Conservation (phyloP, 2,888 invertebrate genomes). For the Ennomos erosarius region DNA sequence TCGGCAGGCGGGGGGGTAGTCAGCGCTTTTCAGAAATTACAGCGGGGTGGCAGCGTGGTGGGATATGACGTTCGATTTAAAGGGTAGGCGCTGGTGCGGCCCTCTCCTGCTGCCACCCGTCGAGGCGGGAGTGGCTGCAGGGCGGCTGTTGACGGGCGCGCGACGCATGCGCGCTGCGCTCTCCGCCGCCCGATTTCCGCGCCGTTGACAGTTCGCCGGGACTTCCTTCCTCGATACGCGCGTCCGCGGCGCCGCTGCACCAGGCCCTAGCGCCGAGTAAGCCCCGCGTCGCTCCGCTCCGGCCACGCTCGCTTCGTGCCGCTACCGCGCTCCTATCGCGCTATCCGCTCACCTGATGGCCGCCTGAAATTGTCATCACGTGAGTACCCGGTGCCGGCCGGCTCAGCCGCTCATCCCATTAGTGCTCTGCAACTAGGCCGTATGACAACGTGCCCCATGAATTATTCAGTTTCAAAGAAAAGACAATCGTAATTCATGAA, state of each 20-base stretch:
- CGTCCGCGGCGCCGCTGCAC: conserved; percentile 74
- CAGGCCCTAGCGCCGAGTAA: conserved; percentile 47
- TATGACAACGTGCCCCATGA: conserved; percentile 12
- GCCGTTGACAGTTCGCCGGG: conserved; percentile 87
- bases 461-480: conserved; percentile 19
- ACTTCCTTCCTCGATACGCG: conserved; percentile 83
- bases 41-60: conserved; percentile 72
- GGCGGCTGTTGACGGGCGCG: conserved; percentile 85
- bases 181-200: conserved; percentile 86
- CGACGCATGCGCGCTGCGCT: conserved; percentile 78
- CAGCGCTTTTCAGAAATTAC: conserved; percentile 83
- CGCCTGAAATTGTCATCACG: conserved; percentile 63
- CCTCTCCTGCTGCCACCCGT: conserved; percentile 22
- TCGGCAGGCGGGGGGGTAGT: conserved; percentile 76
- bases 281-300: conserved; percentile 44
- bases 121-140: conserved; percentile 66
- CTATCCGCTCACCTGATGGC: conserved; percentile 60
- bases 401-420: conserved; percentile 19
- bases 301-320: conserved; percentile 44
- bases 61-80: conserved; percentile 85
- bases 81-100: conserved; percentile 63
- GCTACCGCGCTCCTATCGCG: conserved; percentile 47
- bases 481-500: conserved; percentile 12
- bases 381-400: conserved; percentile 43
- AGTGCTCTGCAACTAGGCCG: conserved; percentile 20